Evolutionary conservation across 92 coral and sea anemone genomes (phyloP).

Genomic region (Muricea muricata): DNA sequence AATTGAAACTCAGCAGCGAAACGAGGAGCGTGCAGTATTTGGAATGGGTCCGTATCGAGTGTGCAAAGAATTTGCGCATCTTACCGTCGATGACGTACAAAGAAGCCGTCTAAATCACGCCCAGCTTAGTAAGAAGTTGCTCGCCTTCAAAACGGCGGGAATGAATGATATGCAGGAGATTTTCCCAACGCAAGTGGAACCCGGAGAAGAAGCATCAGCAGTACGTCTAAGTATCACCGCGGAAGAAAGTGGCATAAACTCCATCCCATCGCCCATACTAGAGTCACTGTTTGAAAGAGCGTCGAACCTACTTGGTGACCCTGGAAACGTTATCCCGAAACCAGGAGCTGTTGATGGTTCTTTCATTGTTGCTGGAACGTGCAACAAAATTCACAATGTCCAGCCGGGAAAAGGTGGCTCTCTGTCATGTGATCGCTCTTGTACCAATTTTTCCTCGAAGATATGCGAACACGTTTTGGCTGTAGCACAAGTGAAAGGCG

Average conservation of each 20-base stretch:
- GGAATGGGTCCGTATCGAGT: slow-evolving; percentile 46
- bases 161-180: slow-evolving; percentile 32
- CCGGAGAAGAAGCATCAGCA: neutral
- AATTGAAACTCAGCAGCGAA: slow-evolving; percentile 43
- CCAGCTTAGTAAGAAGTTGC: slow-evolving; percentile 12
- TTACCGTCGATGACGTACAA: slow-evolving; percentile 21
- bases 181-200: too few species aligned
- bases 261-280: slow-evolving; percentile 39
- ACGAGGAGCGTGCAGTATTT: slow-evolving; percentile 50
- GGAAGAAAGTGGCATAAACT: neutral
- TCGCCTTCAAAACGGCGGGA: slow-evolving; percentile 24
- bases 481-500: slow-evolving; percentile 47
- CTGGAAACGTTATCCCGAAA: slow-evolving; percentile 42
- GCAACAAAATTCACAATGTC: neutral
- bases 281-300: slow-evolving; percentile 48
- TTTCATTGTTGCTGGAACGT: slow-evolving; percentile 58
- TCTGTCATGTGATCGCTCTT: slow-evolving; percentile 44
- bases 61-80: slow-evolving; percentile 20
- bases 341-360: slow-evolving; percentile 58
- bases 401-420: slow-evolving; percentile 58
- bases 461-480: slow-evolving; percentile 58
- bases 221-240: neutral
- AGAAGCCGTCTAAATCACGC: slow-evolving; percentile 44
- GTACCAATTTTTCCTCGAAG: slow-evolving; percentile 41
- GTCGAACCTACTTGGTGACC: neutral